Conservation (phyloP, 2,113 vertebrate species). For the Plotosus lineatus region DNA sequence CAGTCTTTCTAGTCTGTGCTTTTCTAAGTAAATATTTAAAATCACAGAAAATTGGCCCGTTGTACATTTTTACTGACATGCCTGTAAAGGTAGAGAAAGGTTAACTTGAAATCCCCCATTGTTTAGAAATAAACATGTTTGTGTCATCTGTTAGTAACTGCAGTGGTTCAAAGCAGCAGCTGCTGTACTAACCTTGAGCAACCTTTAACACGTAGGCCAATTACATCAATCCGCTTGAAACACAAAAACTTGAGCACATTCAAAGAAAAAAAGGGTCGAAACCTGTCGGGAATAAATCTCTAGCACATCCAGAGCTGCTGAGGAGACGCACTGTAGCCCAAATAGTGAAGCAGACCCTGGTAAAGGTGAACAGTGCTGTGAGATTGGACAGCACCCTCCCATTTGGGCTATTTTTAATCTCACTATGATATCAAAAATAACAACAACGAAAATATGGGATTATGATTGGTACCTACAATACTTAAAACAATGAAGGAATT, state of each 20-base stretch:
- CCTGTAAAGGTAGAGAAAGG: background rate
- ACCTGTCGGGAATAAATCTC: slow-evolving; percentile 26
- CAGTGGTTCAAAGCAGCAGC: slow-evolving; percentile 54
- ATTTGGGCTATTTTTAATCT: slow-evolving; percentile 36
- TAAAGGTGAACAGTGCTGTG: slow-evolving; percentile 53
- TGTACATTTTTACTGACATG: background rate
- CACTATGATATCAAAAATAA: background rate
- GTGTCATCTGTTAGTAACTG: slow-evolving; percentile 13
- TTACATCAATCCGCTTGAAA: slow-evolving; percentile 33
- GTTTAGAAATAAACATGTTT: background rate
- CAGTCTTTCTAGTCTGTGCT: background rate
- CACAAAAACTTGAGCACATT: slow-evolving; percentile 5
- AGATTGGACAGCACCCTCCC: slow-evolving; percentile 26
- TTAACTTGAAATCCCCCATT: background rate
- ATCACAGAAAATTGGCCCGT: no score
- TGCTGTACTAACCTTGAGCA: slow-evolving; percentile 82
- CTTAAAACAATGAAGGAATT: background rate
- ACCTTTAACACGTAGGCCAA: background rate
- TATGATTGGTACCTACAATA: background rate
- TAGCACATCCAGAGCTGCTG: slow-evolving; percentile 42
- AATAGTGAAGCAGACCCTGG: slow-evolving; percentile 52
- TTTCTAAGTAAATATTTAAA: no score
- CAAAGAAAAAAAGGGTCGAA: background rate
- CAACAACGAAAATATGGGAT: background rate
- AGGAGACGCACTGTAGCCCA: slow-evolving; percentile 45